Base-by-base conservation (phyloP, 2,888 invertebrate species). In the Taenaris catops region DNA sequence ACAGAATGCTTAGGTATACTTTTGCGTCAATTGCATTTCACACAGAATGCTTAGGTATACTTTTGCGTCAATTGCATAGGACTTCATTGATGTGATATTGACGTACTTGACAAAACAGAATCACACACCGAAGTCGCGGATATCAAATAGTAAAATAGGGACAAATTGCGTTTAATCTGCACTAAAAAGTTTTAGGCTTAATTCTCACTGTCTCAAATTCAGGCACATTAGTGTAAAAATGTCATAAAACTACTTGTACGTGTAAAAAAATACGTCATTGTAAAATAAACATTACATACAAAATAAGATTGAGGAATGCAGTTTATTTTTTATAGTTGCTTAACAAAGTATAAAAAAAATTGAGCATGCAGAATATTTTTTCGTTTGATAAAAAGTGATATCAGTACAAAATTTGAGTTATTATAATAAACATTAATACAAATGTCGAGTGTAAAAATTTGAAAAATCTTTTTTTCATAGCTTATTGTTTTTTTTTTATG, bases 171-270 rank as follows among this genome's bases (percentile, higher is more conserved):
- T 7, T 4, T 18, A 4, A n/a, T 3, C 4, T 14, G 26, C 17
- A 23, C 14, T 6, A 3, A 23, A 17, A 8, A 20, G 5, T 16
- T 26, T 23, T 27, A 6, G 25, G 16, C 6, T 10, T 34, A 34
- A 4, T 2, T 34, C 34, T 34, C 34, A 34, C 34, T 34, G 34
- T 26, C 16, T 27, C 19, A 19, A 23, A 27, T 34, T 27, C 34
- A 34, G 34, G 34, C 34, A 34, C 26, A 27, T 27, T 7, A 27
- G 27, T 27, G 8, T 1, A 9, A 3, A 8, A 5, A 14, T 5
- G 5, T 6, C 8, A 8, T 6, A 16, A 8, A 8, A 12, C 12
- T 8, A 25, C 5, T 25, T 16, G 16, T 8, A 8, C 14, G n/a
- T n/a, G n/a, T n/a, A 25, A 25, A 14, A 6, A n/a, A 9, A 23